Percentiles rank a stretch among this genome's conserved stretches.
phyloP scores from a whole-genome alignment of 2,797 vertebrate genomes.

The Clarias fuscus region DNA sequence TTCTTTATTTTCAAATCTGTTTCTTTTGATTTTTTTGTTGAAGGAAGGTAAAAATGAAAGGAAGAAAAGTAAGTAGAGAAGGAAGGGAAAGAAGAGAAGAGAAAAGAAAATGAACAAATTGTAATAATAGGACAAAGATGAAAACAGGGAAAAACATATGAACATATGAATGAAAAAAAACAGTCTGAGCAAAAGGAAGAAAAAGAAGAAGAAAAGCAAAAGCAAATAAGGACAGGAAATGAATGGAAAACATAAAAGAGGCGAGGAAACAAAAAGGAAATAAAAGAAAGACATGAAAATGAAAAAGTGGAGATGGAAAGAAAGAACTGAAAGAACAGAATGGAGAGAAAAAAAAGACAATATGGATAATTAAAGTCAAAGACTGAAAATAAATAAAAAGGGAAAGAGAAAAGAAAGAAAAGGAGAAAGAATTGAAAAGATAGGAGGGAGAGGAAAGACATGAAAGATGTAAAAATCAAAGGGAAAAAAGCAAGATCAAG shows the following conservation, averaged over 20 bases:
- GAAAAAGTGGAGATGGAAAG: neutral
- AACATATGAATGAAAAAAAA: too few relatives aligned
- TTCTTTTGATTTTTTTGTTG: neutral
- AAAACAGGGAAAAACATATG: neutral
- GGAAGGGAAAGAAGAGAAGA: neutral
- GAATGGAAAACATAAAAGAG: neutral
- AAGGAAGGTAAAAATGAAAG: neutral
- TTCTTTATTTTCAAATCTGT: too few relatives aligned
- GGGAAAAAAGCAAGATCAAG: too few relatives aligned
- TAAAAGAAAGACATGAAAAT: neutral
- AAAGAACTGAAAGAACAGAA: neutral
- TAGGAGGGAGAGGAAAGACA: neutral
- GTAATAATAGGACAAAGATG: neutral
- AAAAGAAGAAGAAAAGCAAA: neutral
- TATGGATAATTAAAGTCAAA: too few relatives aligned
- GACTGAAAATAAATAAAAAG: neutral
- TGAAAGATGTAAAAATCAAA: neutral
- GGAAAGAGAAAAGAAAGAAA: neutral
- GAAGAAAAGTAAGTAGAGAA: neutral
- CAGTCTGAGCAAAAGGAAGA: neutral
- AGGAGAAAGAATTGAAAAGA: neutral
- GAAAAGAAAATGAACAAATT: neutral
- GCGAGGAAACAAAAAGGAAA: neutral
- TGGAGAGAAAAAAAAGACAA: too few relatives aligned
- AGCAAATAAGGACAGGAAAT: neutral